Evolutionary conservation across 1,140 invertebrate genomes (phyloP).

Genomic region (Hypsibius dujardini): DNA sequence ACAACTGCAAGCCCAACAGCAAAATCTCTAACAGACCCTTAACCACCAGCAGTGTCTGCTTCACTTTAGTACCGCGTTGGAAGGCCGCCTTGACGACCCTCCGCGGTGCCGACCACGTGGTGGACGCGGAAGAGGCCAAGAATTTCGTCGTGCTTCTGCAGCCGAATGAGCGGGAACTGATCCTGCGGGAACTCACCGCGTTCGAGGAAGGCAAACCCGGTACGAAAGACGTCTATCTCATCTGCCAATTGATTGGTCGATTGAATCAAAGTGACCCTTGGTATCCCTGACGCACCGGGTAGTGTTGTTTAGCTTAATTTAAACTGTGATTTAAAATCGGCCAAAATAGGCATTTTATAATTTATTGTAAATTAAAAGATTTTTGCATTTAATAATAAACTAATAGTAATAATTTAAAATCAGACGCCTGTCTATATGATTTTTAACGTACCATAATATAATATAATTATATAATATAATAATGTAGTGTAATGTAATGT

Average conservation of each 20-base stretch:
- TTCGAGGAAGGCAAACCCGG: conserved; percentile 24
- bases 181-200: conserved; percentile 28
- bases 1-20: not conserved
- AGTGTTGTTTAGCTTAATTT: not conserved
- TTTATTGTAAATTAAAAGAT: conserved; percentile 15
- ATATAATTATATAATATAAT: no score
- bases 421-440: no score
- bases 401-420: not conserved
- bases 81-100: not conserved
- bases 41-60: not conserved
- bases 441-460: no score
- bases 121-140: conserved; percentile 25
- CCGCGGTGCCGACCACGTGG: conserved; percentile 1
- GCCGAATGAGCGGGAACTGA: conserved; percentile 28
- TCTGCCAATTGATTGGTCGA: not conserved
- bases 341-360: not conserved
- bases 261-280: no score
- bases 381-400: not conserved
- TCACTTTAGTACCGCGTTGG: conserved; percentile 7
- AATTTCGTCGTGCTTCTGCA: conserved; percentile 30
- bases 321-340: not conserved
- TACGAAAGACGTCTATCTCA: conserved; percentile 19
- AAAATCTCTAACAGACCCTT: not conserved
- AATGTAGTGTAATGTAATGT: no score
- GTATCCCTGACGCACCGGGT: not conserved